Evolutionary conservation across 2,888 invertebrate genomes (phyloP), one percentile per base, ranked within the genome.

Genomic region (Endomychus coccineus): DNA sequence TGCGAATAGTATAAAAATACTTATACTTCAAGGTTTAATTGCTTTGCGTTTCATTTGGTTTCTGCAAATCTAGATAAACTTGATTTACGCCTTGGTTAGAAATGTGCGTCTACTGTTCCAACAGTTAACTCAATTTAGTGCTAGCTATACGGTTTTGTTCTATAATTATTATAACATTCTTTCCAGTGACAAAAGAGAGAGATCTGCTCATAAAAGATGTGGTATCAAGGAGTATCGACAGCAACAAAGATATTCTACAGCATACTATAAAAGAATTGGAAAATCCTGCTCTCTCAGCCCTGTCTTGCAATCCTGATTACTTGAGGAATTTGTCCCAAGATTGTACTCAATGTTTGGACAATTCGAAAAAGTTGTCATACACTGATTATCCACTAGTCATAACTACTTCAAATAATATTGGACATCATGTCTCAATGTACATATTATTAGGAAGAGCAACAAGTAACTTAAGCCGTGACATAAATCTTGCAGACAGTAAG

Each of bases 361-460:
- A 45, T 10, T 49, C 46, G 28, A 62, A 55, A 41, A 42, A 42
- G 3, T 46, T 63, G 3, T 58, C 59, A 40, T 39, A 51, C 40
- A 59, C 58, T 36, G 57, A 62, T 48, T 54, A 66, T 55, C 58
- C 69, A 23, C 16, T 49, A 6, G 43, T 64, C 13, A 46, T 64
- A 5, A 67, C 64, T 19, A 58, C 58, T 44, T 62, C 76, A 11
- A 71, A 69, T 48, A 64, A 67, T 40, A 68, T 75, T 39, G 70
- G 75, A 3, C 78, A 80, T 58, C 64, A 70, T 30, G 60, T 79
- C 30, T 69, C 78, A 3, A 72, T 73, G 32, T 74, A 75, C 55
- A 69, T 85, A 43, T 66, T 83, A 29, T 77, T 80, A 50, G 84
- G 83, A n/a, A 78, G 81, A 59, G 80, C 83, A 2, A 82, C 83